phyloP scores from a whole-genome alignment of 2,797 vertebrate species.

The Loriculus beryllinus region DNA sequence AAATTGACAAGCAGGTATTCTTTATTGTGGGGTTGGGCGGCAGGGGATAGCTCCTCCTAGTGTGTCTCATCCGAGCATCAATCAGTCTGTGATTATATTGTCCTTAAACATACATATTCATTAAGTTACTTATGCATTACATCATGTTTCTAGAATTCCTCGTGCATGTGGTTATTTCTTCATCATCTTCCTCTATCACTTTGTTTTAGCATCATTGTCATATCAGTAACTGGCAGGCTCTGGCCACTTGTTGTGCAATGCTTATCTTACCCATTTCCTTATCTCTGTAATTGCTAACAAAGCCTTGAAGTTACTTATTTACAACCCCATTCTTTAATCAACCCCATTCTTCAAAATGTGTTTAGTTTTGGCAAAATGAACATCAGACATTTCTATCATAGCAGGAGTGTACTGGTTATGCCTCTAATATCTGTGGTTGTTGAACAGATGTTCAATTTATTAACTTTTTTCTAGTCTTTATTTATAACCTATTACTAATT shows the following conservation, averaged over 20 bases:
- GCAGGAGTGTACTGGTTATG: background rate
- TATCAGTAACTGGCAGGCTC: background rate
- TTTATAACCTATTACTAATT: background rate
- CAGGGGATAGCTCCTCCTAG: background rate
- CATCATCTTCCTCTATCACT: background rate
- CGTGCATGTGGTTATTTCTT: background rate
- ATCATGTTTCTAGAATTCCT: background rate
- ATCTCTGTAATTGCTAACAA: background rate
- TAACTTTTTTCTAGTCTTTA: background rate
- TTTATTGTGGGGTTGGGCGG: rapidly evolving
- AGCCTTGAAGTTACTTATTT: background rate
- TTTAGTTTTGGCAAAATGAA: background rate
- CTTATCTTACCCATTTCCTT: background rate
- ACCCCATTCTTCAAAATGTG: background rate
- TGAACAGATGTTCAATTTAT: background rate
- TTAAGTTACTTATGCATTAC: background rate
- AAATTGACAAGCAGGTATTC: background rate
- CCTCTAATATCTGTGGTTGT: background rate
- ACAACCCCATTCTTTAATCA: background rate
- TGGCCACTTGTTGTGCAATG: background rate
- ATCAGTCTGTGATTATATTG: background rate
- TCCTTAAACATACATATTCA: background rate
- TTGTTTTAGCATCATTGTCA: background rate
- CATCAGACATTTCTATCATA: background rate
- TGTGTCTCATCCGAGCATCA: background rate